These are phyloP conservation scores for Coendou prehensilis DNA, from an alignment of 2,797 vertebrate species.

Conservation along the genomic window DNA sequence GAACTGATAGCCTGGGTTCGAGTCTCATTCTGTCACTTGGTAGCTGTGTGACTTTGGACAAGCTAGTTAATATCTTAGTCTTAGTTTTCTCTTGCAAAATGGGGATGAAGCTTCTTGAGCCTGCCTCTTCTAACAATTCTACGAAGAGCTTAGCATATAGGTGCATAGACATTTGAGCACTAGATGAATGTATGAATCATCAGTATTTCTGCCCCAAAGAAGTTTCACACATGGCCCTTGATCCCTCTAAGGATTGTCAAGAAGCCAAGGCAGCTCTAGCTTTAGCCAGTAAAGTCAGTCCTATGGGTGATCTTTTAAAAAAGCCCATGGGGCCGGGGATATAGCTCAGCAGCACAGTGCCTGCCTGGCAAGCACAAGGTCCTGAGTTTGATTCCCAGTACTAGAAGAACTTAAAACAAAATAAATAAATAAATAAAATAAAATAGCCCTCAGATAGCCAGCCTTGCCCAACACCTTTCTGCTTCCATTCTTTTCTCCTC, in stretches of 20 bases:
- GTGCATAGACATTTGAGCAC: background rate
- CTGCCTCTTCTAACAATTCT: background rate
- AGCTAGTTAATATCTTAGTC: background rate
- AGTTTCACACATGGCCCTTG: background rate
- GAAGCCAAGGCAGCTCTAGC: background rate
- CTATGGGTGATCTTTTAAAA: background rate
- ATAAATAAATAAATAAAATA: no score
- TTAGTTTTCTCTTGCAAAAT: slow-evolving; percentile 5
- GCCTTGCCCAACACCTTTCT: background rate
- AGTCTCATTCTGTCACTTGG: background rate
- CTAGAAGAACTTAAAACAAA: no score
- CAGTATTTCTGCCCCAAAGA: background rate
- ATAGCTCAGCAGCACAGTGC: no score
- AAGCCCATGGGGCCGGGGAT: no score
- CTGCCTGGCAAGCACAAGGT: no score
- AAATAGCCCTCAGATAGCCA: background rate
- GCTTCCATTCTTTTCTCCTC: background rate
- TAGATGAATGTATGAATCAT: background rate
- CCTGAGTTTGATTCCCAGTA: no score
- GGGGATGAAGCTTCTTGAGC: background rate
- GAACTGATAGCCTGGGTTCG: background rate
- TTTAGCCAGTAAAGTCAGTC: background rate
- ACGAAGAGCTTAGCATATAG: background rate
- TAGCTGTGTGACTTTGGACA: background rate
- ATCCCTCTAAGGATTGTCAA: background rate